Evolutionary conservation across 1,140 invertebrate species (phyloP).

Genomic region (Papilio helenus): DNA sequence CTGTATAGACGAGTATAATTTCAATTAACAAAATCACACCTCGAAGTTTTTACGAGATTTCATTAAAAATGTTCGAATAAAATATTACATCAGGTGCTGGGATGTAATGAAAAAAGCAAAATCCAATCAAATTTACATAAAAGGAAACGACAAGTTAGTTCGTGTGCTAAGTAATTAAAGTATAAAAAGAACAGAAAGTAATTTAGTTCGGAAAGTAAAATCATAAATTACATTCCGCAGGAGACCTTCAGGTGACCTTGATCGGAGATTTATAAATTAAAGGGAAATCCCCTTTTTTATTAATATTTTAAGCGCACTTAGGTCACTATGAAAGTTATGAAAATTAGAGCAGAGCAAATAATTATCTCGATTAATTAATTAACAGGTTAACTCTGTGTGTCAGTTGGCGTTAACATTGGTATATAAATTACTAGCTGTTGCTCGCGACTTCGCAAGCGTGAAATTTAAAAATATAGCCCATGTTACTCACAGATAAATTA

Average conservation of each 20-base stretch:
- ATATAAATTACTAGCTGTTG: no score
- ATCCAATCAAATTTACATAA: slow-evolving; percentile 33
- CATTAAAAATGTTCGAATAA: background rate
- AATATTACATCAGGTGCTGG: background rate
- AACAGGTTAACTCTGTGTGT: no score
- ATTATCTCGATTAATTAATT: no score
- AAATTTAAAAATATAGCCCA: no score
- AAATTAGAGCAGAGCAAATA: background rate
- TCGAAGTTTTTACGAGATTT: background rate
- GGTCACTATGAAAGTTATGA: background rate
- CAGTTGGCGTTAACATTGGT: no score
- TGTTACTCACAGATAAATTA: no score
- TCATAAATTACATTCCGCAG: slow-evolving; percentile 24
- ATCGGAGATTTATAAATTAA: slow-evolving; percentile 29
- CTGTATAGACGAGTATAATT: no score
- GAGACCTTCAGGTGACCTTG: slow-evolving; percentile 33
- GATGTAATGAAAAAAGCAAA: slow-evolving; percentile 24
- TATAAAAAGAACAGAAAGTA: slow-evolving; percentile 38
- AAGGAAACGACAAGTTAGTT: slow-evolving; percentile 34
- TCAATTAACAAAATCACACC: no score
- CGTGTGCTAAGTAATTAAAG: slow-evolving; percentile 39
- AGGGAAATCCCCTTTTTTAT: slow-evolving; percentile 16
- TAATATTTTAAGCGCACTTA: background rate
- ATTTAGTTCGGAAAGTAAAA: slow-evolving; percentile 37
- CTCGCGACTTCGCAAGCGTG: no score